A percentile compares a stretch with the other conserved stretches of the same genome.
Conservation (phyloP, 2,888 invertebrate genomes). For the Pheosia gnoma region DNA sequence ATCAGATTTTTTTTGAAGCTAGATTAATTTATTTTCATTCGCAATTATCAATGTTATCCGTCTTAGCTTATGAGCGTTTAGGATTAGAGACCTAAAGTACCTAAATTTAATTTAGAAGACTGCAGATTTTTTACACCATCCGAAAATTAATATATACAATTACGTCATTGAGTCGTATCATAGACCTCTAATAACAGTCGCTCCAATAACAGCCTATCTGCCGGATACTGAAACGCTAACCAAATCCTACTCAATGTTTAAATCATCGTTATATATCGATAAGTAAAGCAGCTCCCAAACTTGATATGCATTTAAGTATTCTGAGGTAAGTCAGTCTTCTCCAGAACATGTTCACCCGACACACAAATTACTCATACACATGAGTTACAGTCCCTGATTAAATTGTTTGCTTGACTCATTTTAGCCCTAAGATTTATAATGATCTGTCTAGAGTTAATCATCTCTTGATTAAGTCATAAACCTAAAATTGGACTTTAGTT, state of each 20-base stretch:
- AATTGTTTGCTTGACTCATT: constrained; percentile 26
- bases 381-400: constrained; percentile 26
- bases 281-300: no score
- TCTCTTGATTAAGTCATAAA: constrained; percentile 10
- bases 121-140: neutral
- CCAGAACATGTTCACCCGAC: constrained; percentile 15
- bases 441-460: constrained; percentile 21
- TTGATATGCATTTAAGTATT: no score
- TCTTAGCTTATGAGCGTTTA: neutral
- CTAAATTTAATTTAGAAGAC: no score
- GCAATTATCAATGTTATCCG: neutral
- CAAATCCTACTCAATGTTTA: no score
- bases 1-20: neutral
- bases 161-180: neutral
- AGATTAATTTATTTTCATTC: neutral
- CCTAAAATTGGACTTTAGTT: no score
- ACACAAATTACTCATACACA: constrained; percentile 32
- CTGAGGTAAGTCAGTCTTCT: constrained; percentile 30
- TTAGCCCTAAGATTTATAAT: constrained; percentile 27
- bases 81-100: neutral
- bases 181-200: constrained; percentile 12
- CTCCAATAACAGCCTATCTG: no score
- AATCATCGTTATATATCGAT: no score
- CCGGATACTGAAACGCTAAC: no score
- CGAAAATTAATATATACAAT: neutral